A percentile compares a stretch with the other conserved stretches of the same genome.
Evolutionary conservation across 2,113 vertebrate genomes (phyloP).

Genomic region (cat (Felis catus)): F.catus_Fca126_mat1.0 CM031424.1:39998501-39999000

Average conservation of each 20-base stretch:
- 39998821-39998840: neutral
- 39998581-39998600: neutral
- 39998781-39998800: neutral
- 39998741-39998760: neutral
- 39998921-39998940: constrained; percentile 27
- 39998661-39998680: neutral
- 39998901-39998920: neutral
- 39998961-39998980: neutral
- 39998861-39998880: neutral
- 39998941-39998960: constrained; percentile 32
- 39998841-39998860: neutral
- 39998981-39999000: neutral
- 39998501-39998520: neutral
- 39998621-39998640: neutral
- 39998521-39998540: neutral
- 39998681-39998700: neutral
- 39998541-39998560: constrained; percentile 19
- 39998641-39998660: neutral
- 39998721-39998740: neutral
- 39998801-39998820: constrained; percentile 40
- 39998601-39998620: neutral
- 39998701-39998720: constrained; percentile 34
- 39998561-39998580: constrained; percentile 6
- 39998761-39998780: constrained; percentile 11
- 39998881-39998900: neutral